Evolutionary conservation across 2,113 vertebrate genomes (phyloP), one percentile per base, ranked within the genome.

Genomic region (Ondatra zibethicus): DNA sequence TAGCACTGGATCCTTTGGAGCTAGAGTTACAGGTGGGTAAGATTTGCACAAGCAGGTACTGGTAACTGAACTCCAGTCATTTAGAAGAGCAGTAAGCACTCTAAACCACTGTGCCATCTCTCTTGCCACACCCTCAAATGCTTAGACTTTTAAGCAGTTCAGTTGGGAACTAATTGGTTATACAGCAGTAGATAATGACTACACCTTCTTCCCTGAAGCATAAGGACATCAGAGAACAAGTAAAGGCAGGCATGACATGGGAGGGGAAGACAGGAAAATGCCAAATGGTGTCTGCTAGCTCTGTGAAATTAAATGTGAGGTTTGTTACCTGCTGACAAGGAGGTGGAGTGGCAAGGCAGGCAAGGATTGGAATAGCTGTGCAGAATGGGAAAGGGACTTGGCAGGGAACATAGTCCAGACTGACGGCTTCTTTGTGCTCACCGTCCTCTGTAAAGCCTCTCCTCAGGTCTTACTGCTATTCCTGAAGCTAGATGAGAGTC

Each of bases 141-240:
- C n/a, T 86, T 52, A 25, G 36, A 55, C n/a, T 39, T 75, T 31
- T 21, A 82, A 82, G 36, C 47, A 68, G 16, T 68, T 94, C 76
- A 33, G 11, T 75, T 92, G 75, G 3, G 19, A 29, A 5, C 4
- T 29, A 36, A 78, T 70, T 66, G 89, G 61, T 87, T 88, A 92
- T 29, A 55, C 5, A 66, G 73, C 33, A 70, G 29, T 42, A 92
- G 65, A 29, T 91, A 76, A 55, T 0, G 14, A 80, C 72, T 25
- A 47, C 9, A 45, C 10, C 12, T 16, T 81, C 52, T 80, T 96
- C 27, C 90, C 70, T 66, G 72, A 88, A 45, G 31, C 9, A 36
- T 33, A 94, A 94, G 36, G n/a, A 87, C 36, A 92, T 13, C 42
- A 80, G 75, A 84, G 84, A 86, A 47, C 45, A 50, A 70, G 80